Percentiles rank a stretch among this genome's conserved stretches.
phyloP scores from a whole-genome alignment of 2,888 invertebrate species.

The Sarcophaga carnaria region DNA sequence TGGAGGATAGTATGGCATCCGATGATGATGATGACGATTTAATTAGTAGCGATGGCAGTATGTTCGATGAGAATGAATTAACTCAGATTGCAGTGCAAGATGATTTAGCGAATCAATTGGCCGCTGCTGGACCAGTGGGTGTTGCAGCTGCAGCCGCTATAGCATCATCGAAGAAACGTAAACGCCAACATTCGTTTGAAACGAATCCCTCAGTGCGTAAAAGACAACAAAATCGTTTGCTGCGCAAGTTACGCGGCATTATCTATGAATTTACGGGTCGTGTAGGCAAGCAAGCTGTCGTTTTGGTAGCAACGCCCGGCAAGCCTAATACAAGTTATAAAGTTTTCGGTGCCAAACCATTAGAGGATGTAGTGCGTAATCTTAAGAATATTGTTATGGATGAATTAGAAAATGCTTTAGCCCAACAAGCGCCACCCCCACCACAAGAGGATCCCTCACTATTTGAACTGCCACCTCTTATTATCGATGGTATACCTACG shows the following conservation, averaged over 20 bases:
- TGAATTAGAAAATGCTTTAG: conserved; percentile 95
- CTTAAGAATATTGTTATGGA: conserved; percentile 96
- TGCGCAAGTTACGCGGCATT: conserved; percentile 94
- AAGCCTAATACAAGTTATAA: conserved; percentile 98
- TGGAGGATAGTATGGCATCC: conserved; percentile 85
- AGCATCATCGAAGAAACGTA: conserved; percentile 96
- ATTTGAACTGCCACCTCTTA: conserved; percentile 97
- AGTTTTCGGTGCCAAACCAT: conserved; percentile 97
- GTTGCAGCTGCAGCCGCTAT: conserved; percentile 98
- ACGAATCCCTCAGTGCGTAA: conserved; percentile 98
- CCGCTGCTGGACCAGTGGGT: conserved; percentile 97
- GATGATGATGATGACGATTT: conserved; percentile 94
- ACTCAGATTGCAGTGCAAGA: conserved; percentile 87
- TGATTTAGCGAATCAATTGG: conserved; percentile 97
- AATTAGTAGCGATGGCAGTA: conserved; percentile 90
- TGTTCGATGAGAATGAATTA: conserved; percentile 92
- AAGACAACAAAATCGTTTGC: conserved; percentile 95
- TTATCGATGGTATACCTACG: conserved; percentile 98
- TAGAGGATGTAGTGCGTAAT: conserved; percentile 97
- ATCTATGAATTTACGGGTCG: conserved; percentile 98
- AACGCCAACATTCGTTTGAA: conserved; percentile 97
- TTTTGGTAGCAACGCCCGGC: conserved; percentile 97
- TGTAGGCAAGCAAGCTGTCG: conserved; percentile 98
- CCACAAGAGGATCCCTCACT: conserved; percentile 92
- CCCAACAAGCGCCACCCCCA: conserved; percentile 94